Base-by-base conservation (phyloP, 2,888 invertebrate genomes). In the Plagodis dolabraria region DNA sequence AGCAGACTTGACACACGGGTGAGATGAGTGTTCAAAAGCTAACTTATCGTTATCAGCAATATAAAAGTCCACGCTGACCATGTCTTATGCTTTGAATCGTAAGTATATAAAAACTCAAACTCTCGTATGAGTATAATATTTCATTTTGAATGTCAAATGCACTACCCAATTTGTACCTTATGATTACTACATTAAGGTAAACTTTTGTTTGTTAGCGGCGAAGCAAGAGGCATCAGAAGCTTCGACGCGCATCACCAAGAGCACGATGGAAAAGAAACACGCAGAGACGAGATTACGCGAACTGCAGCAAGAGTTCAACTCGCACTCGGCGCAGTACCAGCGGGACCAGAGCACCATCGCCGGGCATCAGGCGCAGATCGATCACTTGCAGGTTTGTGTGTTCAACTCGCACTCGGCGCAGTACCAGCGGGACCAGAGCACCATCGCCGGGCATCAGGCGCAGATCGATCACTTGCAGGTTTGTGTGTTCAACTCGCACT, bases 201-300 rank as follows among this genome's bases (percentile, higher is more conserved):
- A 9, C 5, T 7, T 5, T 9, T 38, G 38, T 9, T 8, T 9
- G 38, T 5, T 77, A 96, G 96, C 94, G 76, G 96, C 96, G 0
- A 96, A 97, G 79, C 95, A 96, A 70, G 95, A 94, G 53, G 94
- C 96, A 0, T 95, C 96, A 7, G 95, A 96, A 75, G 96, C 97
- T 0, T 94, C 96, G 63, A 98, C 98, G 0, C 96, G 96, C 65
- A 94, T 95, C 9, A 95, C 97, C 67, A 96, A 96, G 67, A 95
- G 96, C 12, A 93, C 94, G 56, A 97, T 97, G 96, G 95, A 95
- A 79, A 84, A 96, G 68, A 91, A 92, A 33, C 95, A 96, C 72
- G 94, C 93, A 6, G 94, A 94, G 57, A 92, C 89, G 50, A 88
- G 95, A 38, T 86, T 98, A 22, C 93, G 90, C 53, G 92, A 93